Evolutionary conservation across 2,797 vertebrate genomes (phyloP).

Genomic region (Nasua narica): DNA sequence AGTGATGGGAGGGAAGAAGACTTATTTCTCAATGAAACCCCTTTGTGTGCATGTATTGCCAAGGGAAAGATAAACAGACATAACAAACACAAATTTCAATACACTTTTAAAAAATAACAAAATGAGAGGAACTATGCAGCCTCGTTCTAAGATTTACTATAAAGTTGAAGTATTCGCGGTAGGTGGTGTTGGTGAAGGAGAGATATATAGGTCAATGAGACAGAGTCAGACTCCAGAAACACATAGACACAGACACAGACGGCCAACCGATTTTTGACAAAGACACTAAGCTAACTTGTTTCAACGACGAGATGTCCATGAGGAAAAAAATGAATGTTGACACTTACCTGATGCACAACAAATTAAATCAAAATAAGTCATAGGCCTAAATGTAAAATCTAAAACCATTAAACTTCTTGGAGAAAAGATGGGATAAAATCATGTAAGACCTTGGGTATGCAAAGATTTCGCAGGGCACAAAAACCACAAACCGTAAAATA

Average conservation of each 20-base stretch:
- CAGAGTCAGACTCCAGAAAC: not conserved
- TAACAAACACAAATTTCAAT: not conserved
- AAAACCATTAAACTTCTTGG: not conserved
- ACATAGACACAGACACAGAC: not conserved
- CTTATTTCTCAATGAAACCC: not conserved
- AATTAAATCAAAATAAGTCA: not conserved
- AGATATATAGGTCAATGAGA: not conserved
- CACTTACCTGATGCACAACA: not conserved
- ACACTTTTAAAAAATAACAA: not conserved
- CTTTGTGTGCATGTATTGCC: not conserved
- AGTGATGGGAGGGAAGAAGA: not conserved
- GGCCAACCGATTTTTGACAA: not conserved
- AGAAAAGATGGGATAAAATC: not conserved
- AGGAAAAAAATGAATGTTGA: not conserved
- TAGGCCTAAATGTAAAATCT: not conserved
- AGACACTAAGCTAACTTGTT: not conserved
- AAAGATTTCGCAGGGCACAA: not conserved
- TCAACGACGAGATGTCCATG: not conserved
- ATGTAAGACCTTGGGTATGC: not conserved
- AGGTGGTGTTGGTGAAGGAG: not conserved
- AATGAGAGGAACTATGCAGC: not conserved
- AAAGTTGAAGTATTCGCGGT: not conserved
- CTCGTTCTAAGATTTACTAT: not conserved
- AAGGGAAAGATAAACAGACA: not conserved
- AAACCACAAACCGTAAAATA: not conserved